Evolutionary conservation across 2,888 invertebrate genomes (phyloP).

Genomic region (Harmothoe impar): DNA sequence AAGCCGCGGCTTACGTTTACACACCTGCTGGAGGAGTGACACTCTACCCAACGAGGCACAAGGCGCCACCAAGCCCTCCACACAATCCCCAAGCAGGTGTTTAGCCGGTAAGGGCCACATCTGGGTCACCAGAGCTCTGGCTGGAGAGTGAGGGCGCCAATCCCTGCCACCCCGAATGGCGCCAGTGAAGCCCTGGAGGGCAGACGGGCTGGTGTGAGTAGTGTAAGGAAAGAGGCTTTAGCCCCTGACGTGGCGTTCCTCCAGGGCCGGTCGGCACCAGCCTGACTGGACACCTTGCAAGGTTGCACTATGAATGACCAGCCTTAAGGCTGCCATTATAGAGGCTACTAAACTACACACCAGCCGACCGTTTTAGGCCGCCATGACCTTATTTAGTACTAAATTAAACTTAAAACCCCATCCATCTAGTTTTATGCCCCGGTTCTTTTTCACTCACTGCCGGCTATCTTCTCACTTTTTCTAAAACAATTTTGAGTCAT

Average conservation of each 20-base stretch:
- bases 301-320: too few relatives aligned
- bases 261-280: too few relatives aligned
- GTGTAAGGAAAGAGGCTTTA: conserved; percentile 1
- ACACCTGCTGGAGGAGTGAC: conserved; percentile 37
- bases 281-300: too few relatives aligned
- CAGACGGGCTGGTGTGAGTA: conserved; percentile 30
- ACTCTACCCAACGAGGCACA: background rate
- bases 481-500: too few relatives aligned
- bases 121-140: background rate
- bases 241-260: background rate
- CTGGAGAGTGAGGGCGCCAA: background rate
- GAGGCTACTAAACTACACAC: too few relatives aligned
- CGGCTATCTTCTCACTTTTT: too few relatives aligned
- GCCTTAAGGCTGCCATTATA: too few relatives aligned
- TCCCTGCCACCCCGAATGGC: background rate
- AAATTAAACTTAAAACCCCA: too few relatives aligned
- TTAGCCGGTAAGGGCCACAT: background rate
- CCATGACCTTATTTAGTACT: too few relatives aligned
- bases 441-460: too few relatives aligned
- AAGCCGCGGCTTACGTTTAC: background rate
- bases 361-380: too few relatives aligned
- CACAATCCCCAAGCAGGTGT: conserved; percentile 25
- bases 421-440: too few relatives aligned
- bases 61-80: background rate
- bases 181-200: background rate